Evolutionary conservation across 2,797 vertebrate species (phyloP).

Genomic region (Channallabes apus): DNA sequence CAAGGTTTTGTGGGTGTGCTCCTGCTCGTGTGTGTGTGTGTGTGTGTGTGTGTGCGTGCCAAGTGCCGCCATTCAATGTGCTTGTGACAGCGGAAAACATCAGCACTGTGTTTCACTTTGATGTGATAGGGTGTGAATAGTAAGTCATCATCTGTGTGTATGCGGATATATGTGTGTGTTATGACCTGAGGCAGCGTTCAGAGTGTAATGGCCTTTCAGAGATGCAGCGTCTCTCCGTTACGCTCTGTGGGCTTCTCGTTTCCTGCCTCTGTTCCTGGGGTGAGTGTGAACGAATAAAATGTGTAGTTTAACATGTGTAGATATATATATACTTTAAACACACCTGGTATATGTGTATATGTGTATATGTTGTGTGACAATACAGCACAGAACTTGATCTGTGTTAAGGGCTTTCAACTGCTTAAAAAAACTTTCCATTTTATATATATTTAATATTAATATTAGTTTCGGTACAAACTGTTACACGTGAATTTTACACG

Average conservation of each 20-base stretch:
- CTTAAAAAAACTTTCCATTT: background rate
- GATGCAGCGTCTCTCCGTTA: slow-evolving; percentile 9
- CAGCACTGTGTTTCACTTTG: background rate
- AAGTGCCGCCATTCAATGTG: background rate
- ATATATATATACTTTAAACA: background rate
- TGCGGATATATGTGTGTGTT: background rate
- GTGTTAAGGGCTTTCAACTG: background rate
- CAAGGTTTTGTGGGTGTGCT: background rate
- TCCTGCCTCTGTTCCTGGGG: slow-evolving; percentile 16
- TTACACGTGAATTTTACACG: background rate
- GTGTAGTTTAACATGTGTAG: no score
- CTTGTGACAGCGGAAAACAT: background rate
- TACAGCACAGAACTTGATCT: background rate
- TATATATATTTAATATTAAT: no score
- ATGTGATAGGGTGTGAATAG: background rate
- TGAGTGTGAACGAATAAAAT: background rate
- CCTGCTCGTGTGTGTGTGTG: background rate
- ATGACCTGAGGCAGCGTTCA: background rate
- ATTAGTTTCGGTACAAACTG: background rate
- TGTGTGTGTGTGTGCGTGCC: background rate
- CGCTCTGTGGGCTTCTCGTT: slow-evolving; percentile 7
- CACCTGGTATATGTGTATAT: no score
- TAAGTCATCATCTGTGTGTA: background rate
- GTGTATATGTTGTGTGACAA: background rate
- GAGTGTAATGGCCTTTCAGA: slow-evolving; percentile 9